These are phyloP conservation scores for Gorsachius goisagi DNA, from an alignment of 2,113 vertebrate species.

Conservation along the genomic window DNA sequence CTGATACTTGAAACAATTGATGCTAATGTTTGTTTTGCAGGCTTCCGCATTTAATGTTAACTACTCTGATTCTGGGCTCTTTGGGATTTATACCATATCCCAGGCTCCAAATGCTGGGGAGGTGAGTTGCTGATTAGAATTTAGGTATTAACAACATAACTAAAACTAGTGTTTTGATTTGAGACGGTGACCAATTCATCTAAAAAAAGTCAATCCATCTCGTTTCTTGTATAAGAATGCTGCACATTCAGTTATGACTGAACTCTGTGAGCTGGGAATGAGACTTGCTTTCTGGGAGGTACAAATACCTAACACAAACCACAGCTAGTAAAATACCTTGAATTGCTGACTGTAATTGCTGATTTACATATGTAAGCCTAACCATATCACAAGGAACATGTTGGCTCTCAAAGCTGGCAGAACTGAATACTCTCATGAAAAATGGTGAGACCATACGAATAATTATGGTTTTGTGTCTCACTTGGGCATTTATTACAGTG, in stretches of 20 bases:
- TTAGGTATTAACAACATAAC: background rate
- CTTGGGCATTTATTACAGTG: background rate
- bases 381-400: background rate
- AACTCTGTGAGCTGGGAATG: background rate
- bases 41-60: constrained; percentile 86
- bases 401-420: background rate
- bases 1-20: background rate
- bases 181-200: background rate
- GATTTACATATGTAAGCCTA: background rate
- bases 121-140: constrained; percentile 75
- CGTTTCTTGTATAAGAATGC: background rate
- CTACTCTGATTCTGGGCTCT: constrained; percentile 95
- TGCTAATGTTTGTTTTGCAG: constrained; percentile 69
- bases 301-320: background rate
- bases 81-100: constrained; percentile 89
- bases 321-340: background rate
- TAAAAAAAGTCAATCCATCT: background rate
- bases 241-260: background rate
- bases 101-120: constrained; percentile 79
- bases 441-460: background rate
- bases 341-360: background rate
- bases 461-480: background rate
- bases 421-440: background rate
- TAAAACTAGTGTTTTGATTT: background rate
- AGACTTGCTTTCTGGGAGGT: background rate